phyloP scores from a whole-genome alignment of 2,888 invertebrate species.

The Synanthedon formicaeformis region DNA sequence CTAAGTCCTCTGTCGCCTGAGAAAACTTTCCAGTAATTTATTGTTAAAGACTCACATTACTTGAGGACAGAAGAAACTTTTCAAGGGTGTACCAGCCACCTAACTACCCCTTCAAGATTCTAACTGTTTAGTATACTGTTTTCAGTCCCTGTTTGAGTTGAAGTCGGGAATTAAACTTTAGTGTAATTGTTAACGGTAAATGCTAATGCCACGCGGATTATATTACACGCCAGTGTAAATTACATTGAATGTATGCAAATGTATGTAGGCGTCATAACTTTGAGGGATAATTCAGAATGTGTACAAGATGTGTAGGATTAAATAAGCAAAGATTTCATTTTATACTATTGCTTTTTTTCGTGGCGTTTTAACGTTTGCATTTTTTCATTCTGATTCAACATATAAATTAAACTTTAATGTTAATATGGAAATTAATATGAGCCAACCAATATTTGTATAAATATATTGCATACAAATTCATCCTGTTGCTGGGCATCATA shows the following conservation, averaged over 20 bases:
- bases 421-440: too few relatives aligned
- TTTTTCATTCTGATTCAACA: too few relatives aligned
- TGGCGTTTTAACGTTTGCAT: too few relatives aligned
- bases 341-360: too few relatives aligned
- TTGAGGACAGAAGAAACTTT: slow-evolving; percentile 32
- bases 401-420: too few relatives aligned
- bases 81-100: slow-evolving; percentile 25
- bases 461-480: too few relatives aligned
- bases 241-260: slow-evolving; percentile 1
- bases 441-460: too few relatives aligned
- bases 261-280: neutral
- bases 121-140: slow-evolving; percentile 51
- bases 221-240: slow-evolving; percentile 12
- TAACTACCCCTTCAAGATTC: slow-evolving; percentile 35
- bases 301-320: too few relatives aligned
- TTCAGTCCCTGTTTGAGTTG: slow-evolving; percentile 33
- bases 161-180: slow-evolving; percentile 36
- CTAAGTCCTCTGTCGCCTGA: neutral
- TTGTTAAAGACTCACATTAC: slow-evolving; percentile 35
- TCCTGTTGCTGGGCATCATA: too few relatives aligned
- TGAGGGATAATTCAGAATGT: too few relatives aligned
- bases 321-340: too few relatives aligned
- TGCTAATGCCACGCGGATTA: slow-evolving; percentile 14
- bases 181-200: slow-evolving; percentile 38
- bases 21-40: slow-evolving; percentile 32